Percentiles rank a stretch among this genome's conserved stretches.
phyloP scores from a whole-genome alignment of 1,140 invertebrate species.

The Riptortus pedestris region DNA sequence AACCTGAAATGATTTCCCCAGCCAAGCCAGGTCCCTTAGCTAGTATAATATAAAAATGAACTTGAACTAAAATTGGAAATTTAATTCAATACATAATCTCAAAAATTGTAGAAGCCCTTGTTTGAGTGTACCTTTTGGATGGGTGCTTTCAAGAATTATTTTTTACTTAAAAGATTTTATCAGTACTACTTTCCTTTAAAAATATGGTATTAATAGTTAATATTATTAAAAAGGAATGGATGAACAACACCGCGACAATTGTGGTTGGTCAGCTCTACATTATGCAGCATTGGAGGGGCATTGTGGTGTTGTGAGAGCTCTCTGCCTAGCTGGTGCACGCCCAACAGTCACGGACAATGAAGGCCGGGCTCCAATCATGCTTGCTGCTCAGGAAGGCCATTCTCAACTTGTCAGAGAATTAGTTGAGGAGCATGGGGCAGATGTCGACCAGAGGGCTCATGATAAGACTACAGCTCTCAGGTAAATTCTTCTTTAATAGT shows the following conservation, averaged over 20 bases:
- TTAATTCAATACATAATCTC: too few species aligned
- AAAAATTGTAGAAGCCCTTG: too few species aligned
- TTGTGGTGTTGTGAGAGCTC: constrained; percentile 69
- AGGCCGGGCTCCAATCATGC: constrained; percentile 78
- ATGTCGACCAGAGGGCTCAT: constrained; percentile 79
- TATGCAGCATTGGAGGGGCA: constrained; percentile 90
- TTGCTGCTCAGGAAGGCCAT: constrained; percentile 84
- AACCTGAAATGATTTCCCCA: too few species aligned
- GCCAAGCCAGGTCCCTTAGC: too few species aligned
- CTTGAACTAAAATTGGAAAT: too few species aligned
- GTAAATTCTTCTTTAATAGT: constrained; percentile 38
- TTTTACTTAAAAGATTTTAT: too few species aligned
- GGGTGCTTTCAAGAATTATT: too few species aligned
- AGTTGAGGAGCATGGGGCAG: constrained; percentile 60
- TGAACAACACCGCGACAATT: constrained; percentile 81
- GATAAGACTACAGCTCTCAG: constrained; percentile 91
- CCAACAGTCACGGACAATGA: constrained; percentile 89
- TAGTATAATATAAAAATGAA: too few species aligned
- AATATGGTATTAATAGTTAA: too few species aligned
- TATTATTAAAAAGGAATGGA: constrained; percentile 55
- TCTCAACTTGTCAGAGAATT: constrained; percentile 56
- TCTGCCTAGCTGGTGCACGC: constrained; percentile 83
- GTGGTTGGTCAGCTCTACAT: constrained; percentile 88
- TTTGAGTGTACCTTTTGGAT: too few species aligned
- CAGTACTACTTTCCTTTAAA: too few species aligned